Evolutionary conservation across 2,113 vertebrate genomes (phyloP).

Genomic region (Mormyrus iriodes): DNA sequence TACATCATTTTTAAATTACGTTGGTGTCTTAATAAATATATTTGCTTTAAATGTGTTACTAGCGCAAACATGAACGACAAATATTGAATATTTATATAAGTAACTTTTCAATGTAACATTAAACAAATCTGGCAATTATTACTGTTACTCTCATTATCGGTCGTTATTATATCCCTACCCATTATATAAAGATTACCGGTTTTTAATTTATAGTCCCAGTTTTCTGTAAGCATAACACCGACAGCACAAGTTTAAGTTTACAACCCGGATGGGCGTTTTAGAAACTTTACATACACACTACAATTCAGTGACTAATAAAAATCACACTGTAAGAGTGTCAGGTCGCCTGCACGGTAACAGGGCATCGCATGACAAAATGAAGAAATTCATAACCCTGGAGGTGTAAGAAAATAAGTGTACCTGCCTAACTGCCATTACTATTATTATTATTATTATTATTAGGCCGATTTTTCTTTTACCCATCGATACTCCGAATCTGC

Average conservation of each 20-base stretch:
- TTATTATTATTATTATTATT: background rate
- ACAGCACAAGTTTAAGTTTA: background rate
- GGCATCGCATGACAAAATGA: background rate
- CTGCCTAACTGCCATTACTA: background rate
- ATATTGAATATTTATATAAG: background rate
- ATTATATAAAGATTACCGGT: background rate
- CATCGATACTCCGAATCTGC: background rate
- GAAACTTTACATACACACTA: background rate
- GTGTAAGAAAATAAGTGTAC: background rate
- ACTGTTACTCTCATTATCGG: background rate
- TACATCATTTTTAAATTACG: background rate
- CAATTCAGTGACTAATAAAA: background rate
- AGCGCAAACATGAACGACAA: background rate
- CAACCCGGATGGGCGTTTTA: background rate
- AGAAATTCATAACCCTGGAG: background rate
- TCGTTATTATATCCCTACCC: background rate
- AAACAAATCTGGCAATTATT: background rate
- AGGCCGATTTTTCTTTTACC: background rate
- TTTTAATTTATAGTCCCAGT: background rate
- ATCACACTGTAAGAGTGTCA: background rate
- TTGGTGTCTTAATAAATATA: background rate
- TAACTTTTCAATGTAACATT: background rate
- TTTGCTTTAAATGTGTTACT: background rate
- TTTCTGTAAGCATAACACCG: background rate
- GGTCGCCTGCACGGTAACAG: background rate